Base-by-base conservation (phyloP, 2,888 invertebrate genomes). In the Microplitis manilae region DNA sequence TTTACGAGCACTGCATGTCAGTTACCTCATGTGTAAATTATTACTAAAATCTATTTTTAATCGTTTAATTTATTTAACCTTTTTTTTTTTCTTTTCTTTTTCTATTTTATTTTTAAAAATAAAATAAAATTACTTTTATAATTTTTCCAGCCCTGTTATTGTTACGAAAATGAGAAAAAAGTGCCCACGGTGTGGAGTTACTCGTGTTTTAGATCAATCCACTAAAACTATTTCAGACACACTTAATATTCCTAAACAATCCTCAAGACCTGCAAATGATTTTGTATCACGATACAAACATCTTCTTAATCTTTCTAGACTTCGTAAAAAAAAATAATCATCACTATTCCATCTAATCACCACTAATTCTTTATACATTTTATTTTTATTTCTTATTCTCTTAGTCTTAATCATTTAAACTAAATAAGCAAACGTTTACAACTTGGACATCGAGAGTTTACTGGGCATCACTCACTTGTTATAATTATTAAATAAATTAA, bases 101-200 rank as follows among this genome's bases (percentile, higher is more conserved):
- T 4, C 2, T 6, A 40, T 7, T n/a, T 39, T 68, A 6, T 13
- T 6, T 40, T 1, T 17, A 41, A 39, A 13, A 68, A 38, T 61
- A 76, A 72, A 30, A 30, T 30, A 30, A 30, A 30, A 20, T 74
- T 77, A 68, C 67, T 72, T 15, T 73, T 68, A 50, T 62, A 71
- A 71, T 76, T 59, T 72, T 79, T 81, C 5, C 77, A 81, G 81
- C 75, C 15, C 64, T 60, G 39, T 68, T 38, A 41, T 67, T 75
- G 68, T 68, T 41, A 61, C 65, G 67, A 62, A 73, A 73, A 73
- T 69, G 65, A 79, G 81, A 83, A 85, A 80, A 71, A 64, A 60
- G 82, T 85, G 86, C 79, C 80, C 79, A 68, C 82, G 84, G 74
- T 86, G 86, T 75, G 84, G 85, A 82, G 84, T 83, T 74, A 17